These are phyloP conservation scores for Gambusia yucatana DNA, from an alignment of 2,797 vertebrate species.

Conservation along the genomic window DNA sequence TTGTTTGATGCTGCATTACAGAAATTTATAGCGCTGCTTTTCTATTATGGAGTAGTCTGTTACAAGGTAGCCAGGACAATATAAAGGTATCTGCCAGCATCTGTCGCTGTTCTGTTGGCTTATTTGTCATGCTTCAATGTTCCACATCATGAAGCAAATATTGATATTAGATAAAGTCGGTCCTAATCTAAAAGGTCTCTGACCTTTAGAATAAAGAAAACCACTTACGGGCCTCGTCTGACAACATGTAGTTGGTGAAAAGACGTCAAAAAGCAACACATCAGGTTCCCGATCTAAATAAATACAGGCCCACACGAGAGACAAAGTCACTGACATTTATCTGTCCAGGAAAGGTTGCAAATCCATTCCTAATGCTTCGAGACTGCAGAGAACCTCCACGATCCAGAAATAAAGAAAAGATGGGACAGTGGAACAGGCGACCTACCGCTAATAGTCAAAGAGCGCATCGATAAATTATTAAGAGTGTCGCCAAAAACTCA, in stretches of 20 bases:
- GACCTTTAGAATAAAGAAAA: neutral
- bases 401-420: neutral
- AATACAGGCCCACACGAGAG: neutral
- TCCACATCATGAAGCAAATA: neutral
- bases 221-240: neutral
- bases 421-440: neutral
- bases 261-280: neutral
- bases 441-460: neutral
- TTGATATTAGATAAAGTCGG: neutral
- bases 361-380: neutral
- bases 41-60: neutral
- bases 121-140: neutral
- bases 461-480: neutral
- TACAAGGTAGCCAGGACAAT: neutral
- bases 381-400: neutral
- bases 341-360: neutral
- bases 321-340: neutral
- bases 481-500: neutral
- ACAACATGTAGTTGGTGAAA: neutral
- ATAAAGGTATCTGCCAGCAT: neutral
- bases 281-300: neutral
- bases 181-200: neutral
- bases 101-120: neutral
- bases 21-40: neutral
- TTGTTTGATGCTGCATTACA: neutral